Evolutionary conservation across 1,140 invertebrate genomes (phyloP), one percentile per base, ranked within the genome.

Genomic region (Aricia agestis): DNA sequence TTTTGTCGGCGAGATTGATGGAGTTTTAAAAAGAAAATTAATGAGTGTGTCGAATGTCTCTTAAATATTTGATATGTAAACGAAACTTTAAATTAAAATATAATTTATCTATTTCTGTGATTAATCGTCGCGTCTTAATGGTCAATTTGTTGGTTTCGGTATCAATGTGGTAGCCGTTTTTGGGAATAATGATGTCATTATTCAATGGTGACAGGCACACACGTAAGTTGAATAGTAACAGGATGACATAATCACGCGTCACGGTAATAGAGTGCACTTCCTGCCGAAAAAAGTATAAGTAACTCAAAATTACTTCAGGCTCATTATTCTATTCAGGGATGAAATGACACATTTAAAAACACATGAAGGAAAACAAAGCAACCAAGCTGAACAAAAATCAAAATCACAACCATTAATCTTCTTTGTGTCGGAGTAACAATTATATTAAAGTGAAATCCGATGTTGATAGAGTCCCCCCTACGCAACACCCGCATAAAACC

Each of bases 1-100:
- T 78, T 82, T 78, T 74, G 72, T 78, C 70, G 79, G 73, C 81
- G 75, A 82, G 84, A 85, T 85, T 71, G 79, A 84, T 80, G 77
- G 69, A 77, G 11, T 32, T 69, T 42, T 81, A 78, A 36, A 36
- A 36, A 36, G 80, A 76, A 78, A 75, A 66, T 72, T 72, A 68
- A 66, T 61, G 59, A 71, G 65, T 69, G 68, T 69, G 67, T 63
- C 17, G 59, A 19, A 63, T 63, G 59, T 19, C 19, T 63, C 18
- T 63, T 63, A 19, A 63, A 63, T 63, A 18, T 63, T 63, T 63
- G 59, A 63, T 63, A 63, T 63, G 59, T 63, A 63, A 63, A 63
- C 25, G 59, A 63, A 63, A 19, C 19, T 63, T 63, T 63, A 19
- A 59, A 63, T 52, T 52, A 52, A 52, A 52, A 52, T 52, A 52